Evolutionary conservation across 2,888 invertebrate species (phyloP).

Genomic region (Philereme vetulata): DNA sequence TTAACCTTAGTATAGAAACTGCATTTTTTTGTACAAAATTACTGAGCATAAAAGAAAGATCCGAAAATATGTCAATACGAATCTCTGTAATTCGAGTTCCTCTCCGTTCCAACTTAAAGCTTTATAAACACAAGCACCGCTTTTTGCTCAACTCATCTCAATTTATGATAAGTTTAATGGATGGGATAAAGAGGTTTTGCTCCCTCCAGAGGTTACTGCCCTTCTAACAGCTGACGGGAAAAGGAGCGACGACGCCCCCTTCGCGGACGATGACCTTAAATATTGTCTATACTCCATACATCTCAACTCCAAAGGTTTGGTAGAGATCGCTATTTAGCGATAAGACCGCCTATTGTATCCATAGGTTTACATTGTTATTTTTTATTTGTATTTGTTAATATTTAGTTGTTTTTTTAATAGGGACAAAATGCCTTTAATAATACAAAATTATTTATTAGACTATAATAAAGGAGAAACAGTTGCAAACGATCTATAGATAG

Average conservation of each 20-base stretch:
- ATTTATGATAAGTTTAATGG: constrained; percentile 45
- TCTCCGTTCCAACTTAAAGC: constrained; percentile 10
- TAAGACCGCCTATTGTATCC: no score
- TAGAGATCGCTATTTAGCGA: no score
- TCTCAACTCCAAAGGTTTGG: no score
- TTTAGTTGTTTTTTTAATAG: no score
- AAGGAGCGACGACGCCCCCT: constrained; percentile 53
- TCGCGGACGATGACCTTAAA: constrained; percentile 58
- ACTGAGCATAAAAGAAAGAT: background rate
- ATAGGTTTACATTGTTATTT: no score
- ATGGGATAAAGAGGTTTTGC: constrained; percentile 40
- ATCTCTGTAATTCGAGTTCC: constrained; percentile 3
- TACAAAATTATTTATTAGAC: no score
- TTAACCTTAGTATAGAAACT: no score
- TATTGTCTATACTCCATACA: constrained; percentile 26
- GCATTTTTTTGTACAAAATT: background rate
- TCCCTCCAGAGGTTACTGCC: constrained; percentile 59
- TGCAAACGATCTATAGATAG: no score
- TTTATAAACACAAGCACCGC: constrained; percentile 24
- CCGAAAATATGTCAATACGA: background rate
- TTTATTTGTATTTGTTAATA: no score
- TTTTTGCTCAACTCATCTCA: constrained; percentile 38
- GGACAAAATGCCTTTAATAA: no score
- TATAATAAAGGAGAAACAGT: no score
- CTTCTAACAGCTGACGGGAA: constrained; percentile 72